These are phyloP conservation scores for Antedon bifida DNA, from an alignment of 35 echinoderm and acorn worm species.

Conservation along the genomic window DNA sequence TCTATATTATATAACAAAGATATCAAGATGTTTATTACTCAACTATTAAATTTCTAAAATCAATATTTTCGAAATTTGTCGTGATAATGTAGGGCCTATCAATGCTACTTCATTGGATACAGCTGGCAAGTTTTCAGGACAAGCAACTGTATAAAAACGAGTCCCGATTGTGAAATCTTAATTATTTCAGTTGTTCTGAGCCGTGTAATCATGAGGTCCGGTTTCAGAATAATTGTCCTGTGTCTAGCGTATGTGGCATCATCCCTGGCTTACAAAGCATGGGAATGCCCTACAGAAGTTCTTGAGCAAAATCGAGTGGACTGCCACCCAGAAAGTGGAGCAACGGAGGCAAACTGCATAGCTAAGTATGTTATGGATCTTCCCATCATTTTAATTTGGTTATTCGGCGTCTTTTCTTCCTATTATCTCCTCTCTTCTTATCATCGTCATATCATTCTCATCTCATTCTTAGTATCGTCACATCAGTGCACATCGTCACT, in stretches of 20 bases:
- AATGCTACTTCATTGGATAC: not conserved
- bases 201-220: not conserved
- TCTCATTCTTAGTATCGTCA: too few species aligned
- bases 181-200: not conserved
- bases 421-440: too few species aligned
- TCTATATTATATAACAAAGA: too few species aligned
- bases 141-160: not conserved
- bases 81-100: too few species aligned
- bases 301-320: conserved; percentile 31
- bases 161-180: not conserved
- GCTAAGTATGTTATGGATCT: conserved; percentile 5
- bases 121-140: not conserved
- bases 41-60: too few species aligned
- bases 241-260: not conserved
- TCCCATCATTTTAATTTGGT: not conserved
- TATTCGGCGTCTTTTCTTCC: too few species aligned
- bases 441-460: too few species aligned
- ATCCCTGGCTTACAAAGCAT: conserved; percentile 13
- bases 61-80: too few species aligned
- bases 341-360: conserved; percentile 17
- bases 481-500: too few species aligned
- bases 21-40: too few species aligned
- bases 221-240: not conserved
- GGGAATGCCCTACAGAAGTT: conserved; percentile 40
- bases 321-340: conserved; percentile 23